Evolutionary conservation across 2,888 invertebrate species (phyloP).

Genomic region (Orchestes rusci): DNA sequence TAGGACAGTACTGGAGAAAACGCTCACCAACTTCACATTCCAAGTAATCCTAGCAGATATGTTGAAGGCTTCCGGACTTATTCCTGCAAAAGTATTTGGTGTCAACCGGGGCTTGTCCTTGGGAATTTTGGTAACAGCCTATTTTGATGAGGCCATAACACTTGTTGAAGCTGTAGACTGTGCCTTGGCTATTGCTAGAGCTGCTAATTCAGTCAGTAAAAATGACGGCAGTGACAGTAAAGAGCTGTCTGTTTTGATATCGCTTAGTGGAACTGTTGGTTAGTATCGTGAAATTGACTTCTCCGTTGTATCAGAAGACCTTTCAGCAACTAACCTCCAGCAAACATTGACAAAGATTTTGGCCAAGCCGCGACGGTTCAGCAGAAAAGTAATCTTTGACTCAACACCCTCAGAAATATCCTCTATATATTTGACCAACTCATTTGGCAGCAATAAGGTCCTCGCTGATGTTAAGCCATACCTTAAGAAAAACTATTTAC

Average conservation of each 20-base stretch:
- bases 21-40: conserved; percentile 45
- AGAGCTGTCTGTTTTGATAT: conserved; percentile 6
- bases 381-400: conserved; percentile 14
- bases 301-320: too few species aligned
- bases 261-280: conserved; percentile 10
- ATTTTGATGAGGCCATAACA: conserved; percentile 82
- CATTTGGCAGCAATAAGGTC: conserved; percentile 6
- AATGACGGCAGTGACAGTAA: conserved; percentile 8
- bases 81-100: conserved; percentile 29
- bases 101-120: conserved; percentile 61
- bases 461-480: conserved; percentile 4
- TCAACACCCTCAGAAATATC: conserved; percentile 10
- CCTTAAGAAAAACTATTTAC: neutral
- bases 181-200: conserved; percentile 45
- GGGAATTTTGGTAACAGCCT: conserved; percentile 86
- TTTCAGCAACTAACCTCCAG: conserved; percentile 6
- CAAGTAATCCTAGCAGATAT: conserved; percentile 47
- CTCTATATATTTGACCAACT: conserved; percentile 10
- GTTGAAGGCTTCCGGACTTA: conserved; percentile 44
- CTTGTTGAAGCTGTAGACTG: conserved; percentile 73
- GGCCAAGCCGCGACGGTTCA: conserved; percentile 9
- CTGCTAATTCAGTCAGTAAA: conserved; percentile 7
- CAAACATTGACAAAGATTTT: conserved; percentile 12
- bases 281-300: conserved; percentile 1
- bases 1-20: conserved; percentile 7